Evolutionary conservation across 2,113 vertebrate genomes (phyloP).

Genomic region (Vanacampus margaritifer): DNA sequence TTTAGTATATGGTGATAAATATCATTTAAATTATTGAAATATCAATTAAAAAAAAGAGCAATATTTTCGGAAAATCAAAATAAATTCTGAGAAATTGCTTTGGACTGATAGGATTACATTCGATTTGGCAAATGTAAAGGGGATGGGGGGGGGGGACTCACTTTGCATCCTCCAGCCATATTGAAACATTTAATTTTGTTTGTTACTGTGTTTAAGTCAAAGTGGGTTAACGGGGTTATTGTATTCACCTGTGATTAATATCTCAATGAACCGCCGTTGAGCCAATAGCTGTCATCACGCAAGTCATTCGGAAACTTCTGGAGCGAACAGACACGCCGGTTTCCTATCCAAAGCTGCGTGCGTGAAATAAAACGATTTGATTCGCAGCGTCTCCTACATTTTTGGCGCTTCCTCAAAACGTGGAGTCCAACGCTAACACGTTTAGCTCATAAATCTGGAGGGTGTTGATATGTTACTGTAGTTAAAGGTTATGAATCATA

Average conservation of each 20-base stretch:
- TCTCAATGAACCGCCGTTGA: background rate
- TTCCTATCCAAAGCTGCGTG: background rate
- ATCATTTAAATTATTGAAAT: background rate
- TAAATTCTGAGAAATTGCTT: background rate
- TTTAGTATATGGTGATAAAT: background rate
- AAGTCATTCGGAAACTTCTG: conserved; percentile 9
- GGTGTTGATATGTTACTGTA: background rate
- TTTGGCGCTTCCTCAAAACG: background rate
- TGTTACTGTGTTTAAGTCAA: background rate
- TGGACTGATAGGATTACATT: background rate
- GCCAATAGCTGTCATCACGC: conserved; percentile 1
- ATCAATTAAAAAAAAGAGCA: background rate
- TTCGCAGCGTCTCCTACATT: background rate
- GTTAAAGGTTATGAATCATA: background rate
- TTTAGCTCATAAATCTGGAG: background rate
- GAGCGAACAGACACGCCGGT: background rate
- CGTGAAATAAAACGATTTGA: background rate
- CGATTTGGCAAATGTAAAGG: background rate
- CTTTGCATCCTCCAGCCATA: no score
- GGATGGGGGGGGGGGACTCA: no score
- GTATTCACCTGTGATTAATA: background rate
- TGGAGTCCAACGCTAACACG: background rate
- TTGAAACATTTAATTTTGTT: no score
- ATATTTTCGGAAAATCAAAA: background rate
- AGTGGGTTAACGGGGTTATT: background rate